Conservation (phyloP, 2,797 vertebrate genomes). For the Sphaeramia orbicularis region DNA sequence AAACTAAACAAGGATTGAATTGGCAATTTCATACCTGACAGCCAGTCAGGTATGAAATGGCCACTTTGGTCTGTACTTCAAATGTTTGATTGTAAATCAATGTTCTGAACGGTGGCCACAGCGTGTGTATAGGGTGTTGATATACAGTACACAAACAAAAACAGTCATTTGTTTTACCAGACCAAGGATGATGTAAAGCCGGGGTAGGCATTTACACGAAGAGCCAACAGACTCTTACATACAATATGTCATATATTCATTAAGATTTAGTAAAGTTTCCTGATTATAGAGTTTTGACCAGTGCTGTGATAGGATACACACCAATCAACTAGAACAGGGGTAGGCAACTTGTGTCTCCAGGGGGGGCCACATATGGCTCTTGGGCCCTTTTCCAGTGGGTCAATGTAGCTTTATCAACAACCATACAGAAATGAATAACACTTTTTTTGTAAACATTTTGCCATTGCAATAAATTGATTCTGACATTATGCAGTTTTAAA, state of each 20-base stretch:
- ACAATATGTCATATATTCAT: not conserved
- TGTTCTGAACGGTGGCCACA: not conserved
- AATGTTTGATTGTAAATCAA: slow-evolving; percentile 33
- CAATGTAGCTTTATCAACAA: too few relatives aligned
- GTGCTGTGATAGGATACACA: not conserved
- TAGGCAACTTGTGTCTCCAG: too few relatives aligned
- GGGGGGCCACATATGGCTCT: too few relatives aligned
- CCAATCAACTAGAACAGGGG: too few relatives aligned
- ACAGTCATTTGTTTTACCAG: not conserved
- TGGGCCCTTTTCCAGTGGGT: too few relatives aligned
- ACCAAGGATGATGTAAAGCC: not conserved
- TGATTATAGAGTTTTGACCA: slow-evolving; percentile 1
- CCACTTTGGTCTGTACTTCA: slow-evolving; percentile 24
- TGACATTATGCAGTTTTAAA: too few relatives aligned
- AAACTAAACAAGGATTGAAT: slow-evolving; percentile 61
- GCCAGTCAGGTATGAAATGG: slow-evolving; percentile 43
- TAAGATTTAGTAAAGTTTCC: slow-evolving; percentile 3
- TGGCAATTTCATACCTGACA: slow-evolving; percentile 27
- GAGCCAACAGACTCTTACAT: not conserved
- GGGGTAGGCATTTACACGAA: not conserved
- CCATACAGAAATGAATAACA: too few relatives aligned
- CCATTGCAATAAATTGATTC: too few relatives aligned
- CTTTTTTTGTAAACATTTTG: too few relatives aligned
- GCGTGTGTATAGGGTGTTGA: not conserved
- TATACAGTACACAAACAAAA: slow-evolving; percentile 20